Conservation (phyloP, 2,797 vertebrate genomes). For the Valencia hispanica region DNA sequence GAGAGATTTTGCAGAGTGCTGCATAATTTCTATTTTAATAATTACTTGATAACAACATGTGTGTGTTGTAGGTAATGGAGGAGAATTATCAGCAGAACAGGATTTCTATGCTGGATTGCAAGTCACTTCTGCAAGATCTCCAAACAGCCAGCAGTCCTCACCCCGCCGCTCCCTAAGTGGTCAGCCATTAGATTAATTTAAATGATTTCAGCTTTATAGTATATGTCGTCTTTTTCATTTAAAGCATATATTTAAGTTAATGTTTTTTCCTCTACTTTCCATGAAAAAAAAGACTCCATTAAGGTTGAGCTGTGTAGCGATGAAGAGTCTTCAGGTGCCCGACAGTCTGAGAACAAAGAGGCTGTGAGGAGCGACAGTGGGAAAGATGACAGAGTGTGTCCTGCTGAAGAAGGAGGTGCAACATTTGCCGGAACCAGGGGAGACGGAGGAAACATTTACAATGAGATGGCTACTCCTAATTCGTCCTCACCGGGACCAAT, state of each 20-base stretch:
- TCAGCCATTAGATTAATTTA: slow-evolving; percentile 63
- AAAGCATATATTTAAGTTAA: slow-evolving; percentile 5
- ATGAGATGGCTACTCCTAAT: slow-evolving; percentile 84
- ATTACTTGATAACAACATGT: slow-evolving; percentile 51
- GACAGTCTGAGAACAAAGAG: slow-evolving; percentile 82
- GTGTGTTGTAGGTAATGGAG: slow-evolving; percentile 87
- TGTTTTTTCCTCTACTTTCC: slow-evolving; percentile 14
- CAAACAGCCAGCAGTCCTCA: slow-evolving; percentile 93
- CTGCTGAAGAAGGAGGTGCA: slow-evolving; percentile 79
- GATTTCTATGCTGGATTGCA: slow-evolving; percentile 88
- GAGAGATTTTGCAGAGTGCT: not conserved
- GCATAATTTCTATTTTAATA: slow-evolving; percentile 12
- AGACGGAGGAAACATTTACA: slow-evolving; percentile 83
- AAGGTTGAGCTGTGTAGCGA: slow-evolving; percentile 97
- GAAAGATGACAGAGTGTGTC: slow-evolving; percentile 82
- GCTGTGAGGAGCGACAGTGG: slow-evolving; percentile 83
- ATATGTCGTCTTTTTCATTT: not conserved
- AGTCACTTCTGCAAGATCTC: slow-evolving; percentile 87
- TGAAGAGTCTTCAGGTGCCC: slow-evolving; percentile 87
- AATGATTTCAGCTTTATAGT: not conserved
- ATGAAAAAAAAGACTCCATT: slow-evolving; percentile 92
- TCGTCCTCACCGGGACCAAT: slow-evolving; percentile 89
- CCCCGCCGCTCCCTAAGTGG: slow-evolving; percentile 91
- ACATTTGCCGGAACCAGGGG: slow-evolving; percentile 76
- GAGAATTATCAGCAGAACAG: slow-evolving; percentile 91